Percentiles rank a stretch among this genome's conserved stretches.
phyloP scores from a whole-genome alignment of 2,888 invertebrate species.

The Scaptomyza caliginosa region DNA sequence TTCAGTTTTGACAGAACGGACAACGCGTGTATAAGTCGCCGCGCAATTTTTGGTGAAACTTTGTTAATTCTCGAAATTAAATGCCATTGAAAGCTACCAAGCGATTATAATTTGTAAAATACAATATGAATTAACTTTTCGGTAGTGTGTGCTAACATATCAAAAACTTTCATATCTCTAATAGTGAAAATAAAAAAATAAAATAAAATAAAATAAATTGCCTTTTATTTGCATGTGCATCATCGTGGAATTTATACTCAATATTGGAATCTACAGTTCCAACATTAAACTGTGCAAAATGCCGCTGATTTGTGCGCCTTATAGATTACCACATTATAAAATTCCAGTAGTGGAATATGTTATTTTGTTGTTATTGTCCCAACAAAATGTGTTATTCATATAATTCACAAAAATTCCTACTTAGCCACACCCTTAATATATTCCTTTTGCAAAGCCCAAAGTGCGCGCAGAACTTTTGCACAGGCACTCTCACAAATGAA shows the following conservation, averaged over 20 bases:
- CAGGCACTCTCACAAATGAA: constrained; percentile 12
- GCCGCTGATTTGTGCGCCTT: not conserved
- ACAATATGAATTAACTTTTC: constrained; percentile 20
- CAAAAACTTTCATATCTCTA: not conserved
- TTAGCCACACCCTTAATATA: constrained; percentile 58
- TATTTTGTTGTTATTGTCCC: not conserved
- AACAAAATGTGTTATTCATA: not conserved
- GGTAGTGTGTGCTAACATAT: constrained; percentile 10
- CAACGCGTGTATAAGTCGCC: constrained; percentile 58
- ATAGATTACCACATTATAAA: not conserved
- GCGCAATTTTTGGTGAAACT: constrained; percentile 15
- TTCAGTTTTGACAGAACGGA: constrained; percentile 64
- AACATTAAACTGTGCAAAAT: not conserved
- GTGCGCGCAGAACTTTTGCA: constrained; percentile 20
- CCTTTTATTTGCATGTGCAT: not conserved
- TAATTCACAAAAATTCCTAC: not conserved
- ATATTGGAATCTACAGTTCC: not conserved
- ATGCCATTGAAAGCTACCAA: constrained; percentile 41
- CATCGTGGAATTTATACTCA: no score
- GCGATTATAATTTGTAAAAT: constrained; percentile 31
- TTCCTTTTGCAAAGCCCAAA: constrained; percentile 18
- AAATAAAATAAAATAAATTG: not conserved
- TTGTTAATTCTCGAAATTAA: constrained; percentile 27
- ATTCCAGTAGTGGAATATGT: not conserved
- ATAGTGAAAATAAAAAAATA: not conserved